phyloP scores from a whole-genome alignment of 1,140 invertebrate species.

The Platorchestia sp. region DNA sequence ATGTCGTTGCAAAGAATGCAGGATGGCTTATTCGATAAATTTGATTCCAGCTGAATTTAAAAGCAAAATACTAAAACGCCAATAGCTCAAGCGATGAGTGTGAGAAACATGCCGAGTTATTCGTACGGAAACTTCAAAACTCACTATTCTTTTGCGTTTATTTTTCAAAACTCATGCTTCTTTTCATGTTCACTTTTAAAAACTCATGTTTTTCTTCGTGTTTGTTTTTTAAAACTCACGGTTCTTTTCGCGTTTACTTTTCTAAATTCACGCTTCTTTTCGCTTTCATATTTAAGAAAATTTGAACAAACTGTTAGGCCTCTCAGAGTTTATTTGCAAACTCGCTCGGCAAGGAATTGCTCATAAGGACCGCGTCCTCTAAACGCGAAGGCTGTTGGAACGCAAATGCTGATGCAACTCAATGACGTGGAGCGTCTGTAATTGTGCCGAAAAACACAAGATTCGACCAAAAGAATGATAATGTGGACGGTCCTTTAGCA shows the following conservation, averaged over 20 bases:
- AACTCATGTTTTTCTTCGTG: too few relatives aligned
- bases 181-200: neutral
- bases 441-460: too few relatives aligned
- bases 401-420: neutral
- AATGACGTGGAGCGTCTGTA: neutral
- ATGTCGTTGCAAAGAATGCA: neutral
- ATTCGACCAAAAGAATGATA: too few relatives aligned
- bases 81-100: neutral
- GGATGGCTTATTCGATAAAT: neutral
- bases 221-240: too few relatives aligned
- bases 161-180: neutral
- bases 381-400: neutral
- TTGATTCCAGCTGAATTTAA: neutral
- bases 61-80: neutral
- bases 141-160: neutral
- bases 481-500: too few relatives aligned
- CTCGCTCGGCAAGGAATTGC: neutral
- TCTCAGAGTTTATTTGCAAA: neutral
- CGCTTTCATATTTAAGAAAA: neutral
- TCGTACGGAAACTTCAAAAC: neutral
- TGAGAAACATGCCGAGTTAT: neutral
- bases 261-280: neutral
- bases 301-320: neutral
- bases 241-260: neutral
- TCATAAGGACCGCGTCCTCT: neutral